phyloP scores from a whole-genome alignment of 2,888 invertebrate species.

The Caradrina kadenii region DNA sequence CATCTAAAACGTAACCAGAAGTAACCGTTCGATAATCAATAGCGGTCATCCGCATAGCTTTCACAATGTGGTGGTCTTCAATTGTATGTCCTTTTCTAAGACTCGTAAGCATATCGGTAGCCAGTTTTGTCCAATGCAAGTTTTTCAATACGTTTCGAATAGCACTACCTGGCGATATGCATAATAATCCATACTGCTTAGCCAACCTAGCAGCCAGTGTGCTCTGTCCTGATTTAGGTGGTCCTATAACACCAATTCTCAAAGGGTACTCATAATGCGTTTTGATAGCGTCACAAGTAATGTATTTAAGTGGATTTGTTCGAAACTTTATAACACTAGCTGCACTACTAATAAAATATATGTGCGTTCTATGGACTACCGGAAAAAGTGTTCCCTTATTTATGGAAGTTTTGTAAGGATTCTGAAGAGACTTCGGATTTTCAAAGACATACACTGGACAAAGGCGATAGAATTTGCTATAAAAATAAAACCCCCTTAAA shows the following conservation, averaged over 20 bases:
- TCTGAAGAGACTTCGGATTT: constrained; percentile 83
- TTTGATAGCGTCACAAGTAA: constrained; percentile 78
- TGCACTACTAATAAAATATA: constrained; percentile 91
- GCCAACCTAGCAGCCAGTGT: constrained; percentile 89
- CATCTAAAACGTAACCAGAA: constrained; percentile 92
- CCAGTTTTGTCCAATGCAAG: constrained; percentile 88
- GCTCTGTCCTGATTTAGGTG: constrained; percentile 92
- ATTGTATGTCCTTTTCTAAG: constrained; percentile 84
- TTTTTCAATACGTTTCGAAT: constrained; percentile 86
- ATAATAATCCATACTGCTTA: constrained; percentile 87
- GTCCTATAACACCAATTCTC: constrained; percentile 90
- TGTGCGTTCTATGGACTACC: constrained; percentile 89
- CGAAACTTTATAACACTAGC: constrained; percentile 87
- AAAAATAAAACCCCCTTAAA: constrained; percentile 90
- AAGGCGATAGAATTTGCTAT: constrained; percentile 91
- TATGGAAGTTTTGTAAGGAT: constrained; percentile 86
- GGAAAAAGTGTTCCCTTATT: constrained; percentile 85
- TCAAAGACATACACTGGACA: constrained; percentile 92
- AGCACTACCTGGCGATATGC: constrained; percentile 89
- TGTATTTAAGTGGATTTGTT: constrained; percentile 90
- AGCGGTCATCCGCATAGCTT: constrained; percentile 88
- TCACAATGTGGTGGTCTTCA: constrained; percentile 83
- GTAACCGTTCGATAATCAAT: constrained; percentile 86
- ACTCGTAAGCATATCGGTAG: constrained; percentile 77
- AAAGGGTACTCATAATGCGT: constrained; percentile 87